Conservation (phyloP, 2,113 vertebrate species). For the Cynocephalus volans region DNA sequence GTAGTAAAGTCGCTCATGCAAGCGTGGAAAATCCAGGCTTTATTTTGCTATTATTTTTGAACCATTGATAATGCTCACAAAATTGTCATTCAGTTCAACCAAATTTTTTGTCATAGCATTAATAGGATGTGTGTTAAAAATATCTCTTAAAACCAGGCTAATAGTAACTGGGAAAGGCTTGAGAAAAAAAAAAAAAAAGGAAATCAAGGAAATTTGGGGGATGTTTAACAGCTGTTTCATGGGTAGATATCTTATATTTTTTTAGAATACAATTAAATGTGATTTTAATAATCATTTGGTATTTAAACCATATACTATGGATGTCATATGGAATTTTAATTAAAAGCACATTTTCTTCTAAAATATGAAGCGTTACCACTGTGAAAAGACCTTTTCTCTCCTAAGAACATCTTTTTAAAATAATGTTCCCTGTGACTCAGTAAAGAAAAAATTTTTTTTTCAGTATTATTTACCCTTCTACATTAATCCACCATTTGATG, state of each 20-base stretch:
- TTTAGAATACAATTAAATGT: slow-evolving; percentile 81
- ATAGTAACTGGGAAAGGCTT: slow-evolving; percentile 77
- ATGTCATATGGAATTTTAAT: slow-evolving; percentile 84
- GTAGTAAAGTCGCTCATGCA: not conserved
- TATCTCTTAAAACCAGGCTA: slow-evolving; percentile 18
- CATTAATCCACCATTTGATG: slow-evolving; percentile 71
- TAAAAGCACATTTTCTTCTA: slow-evolving; percentile 83
- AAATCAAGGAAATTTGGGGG: slow-evolving; percentile 72
- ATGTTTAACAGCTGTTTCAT: slow-evolving; percentile 79
- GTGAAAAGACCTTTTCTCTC: slow-evolving; percentile 76
- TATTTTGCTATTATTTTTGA: slow-evolving; percentile 29
- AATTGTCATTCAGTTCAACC: slow-evolving; percentile 23
- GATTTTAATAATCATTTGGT: slow-evolving; percentile 81
- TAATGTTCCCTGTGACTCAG: slow-evolving; percentile 61
- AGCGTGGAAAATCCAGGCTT: not conserved
- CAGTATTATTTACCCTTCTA: slow-evolving; percentile 66
- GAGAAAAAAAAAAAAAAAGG: slow-evolving; percentile 64
- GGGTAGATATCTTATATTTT: slow-evolving; percentile 76
- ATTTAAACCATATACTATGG: slow-evolving; percentile 83
- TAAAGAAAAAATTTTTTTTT: slow-evolving; percentile 64
- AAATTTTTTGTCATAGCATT: slow-evolving; percentile 53
- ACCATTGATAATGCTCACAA: not conserved
- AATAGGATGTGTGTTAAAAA: not conserved
- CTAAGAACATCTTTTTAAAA: slow-evolving; percentile 67
- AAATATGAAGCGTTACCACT: slow-evolving; percentile 78